phyloP scores from a whole-genome alignment of 2,888 invertebrate species.

The Himalopsyche tibetana region DNA sequence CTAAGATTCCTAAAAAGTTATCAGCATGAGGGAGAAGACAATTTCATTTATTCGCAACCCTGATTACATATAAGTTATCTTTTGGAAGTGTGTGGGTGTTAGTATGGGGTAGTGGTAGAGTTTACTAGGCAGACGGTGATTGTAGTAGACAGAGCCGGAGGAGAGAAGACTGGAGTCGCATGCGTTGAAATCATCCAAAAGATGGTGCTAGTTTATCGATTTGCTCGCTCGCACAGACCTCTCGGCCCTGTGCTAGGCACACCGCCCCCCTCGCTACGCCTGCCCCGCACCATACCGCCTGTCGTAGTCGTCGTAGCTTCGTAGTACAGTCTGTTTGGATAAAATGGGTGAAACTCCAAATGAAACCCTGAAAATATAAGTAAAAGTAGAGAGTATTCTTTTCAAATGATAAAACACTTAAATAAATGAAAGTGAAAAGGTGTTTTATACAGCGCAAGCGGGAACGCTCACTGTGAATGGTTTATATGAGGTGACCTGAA shows the following conservation, averaged over 20 bases:
- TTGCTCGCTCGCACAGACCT: slow-evolving; percentile 50
- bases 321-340: slow-evolving; percentile 46
- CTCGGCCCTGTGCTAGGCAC: slow-evolving; percentile 44
- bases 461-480: no score
- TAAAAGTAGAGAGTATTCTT: slow-evolving; percentile 32
- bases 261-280: slow-evolving; percentile 51
- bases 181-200: slow-evolving; percentile 64
- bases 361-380: background rate
- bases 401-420: no score
- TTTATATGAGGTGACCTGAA: no score
- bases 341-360: slow-evolving; percentile 27
- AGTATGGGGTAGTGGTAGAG: slow-evolving; percentile 34
- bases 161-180: slow-evolving; percentile 61
- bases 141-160: slow-evolving; percentile 38
- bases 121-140: slow-evolving; percentile 42
- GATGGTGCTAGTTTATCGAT: slow-evolving; percentile 66
- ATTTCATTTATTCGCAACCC: background rate
- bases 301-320: slow-evolving; percentile 45
- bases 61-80: background rate
- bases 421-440: no score
- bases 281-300: slow-evolving; percentile 44
- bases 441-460: no score
- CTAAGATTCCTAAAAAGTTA: background rate
- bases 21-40: background rate
- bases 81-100: slow-evolving; percentile 11